Percentiles rank a stretch among this genome's conserved stretches.
These are phyloP conservation scores for Phalacrocorax aristotelis DNA, from an alignment of 2,113 vertebrate species.

Conservation along the genomic window DNA sequence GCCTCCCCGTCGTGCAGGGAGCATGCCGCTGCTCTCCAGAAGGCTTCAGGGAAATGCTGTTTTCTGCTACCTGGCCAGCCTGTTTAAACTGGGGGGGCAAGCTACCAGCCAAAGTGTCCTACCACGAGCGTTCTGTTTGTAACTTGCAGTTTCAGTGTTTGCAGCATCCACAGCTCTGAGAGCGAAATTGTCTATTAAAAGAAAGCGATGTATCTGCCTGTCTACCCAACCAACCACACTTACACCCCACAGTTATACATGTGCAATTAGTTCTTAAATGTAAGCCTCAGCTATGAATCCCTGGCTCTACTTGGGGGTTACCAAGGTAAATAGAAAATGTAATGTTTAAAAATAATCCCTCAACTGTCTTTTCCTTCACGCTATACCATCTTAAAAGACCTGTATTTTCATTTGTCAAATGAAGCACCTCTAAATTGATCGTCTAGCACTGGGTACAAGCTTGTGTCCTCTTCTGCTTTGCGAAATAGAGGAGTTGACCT, in stretches of 20 bases:
- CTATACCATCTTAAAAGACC: not conserved
- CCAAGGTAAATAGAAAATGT: not conserved
- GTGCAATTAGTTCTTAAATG: not conserved
- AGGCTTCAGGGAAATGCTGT: not conserved
- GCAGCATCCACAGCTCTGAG: not conserved
- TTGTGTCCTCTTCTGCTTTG: not conserved
- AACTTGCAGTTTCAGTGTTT: not conserved
- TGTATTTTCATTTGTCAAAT: not conserved
- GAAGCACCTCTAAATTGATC: not conserved
- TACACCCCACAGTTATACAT: rapidly evolving
- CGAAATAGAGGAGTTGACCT: not conserved
- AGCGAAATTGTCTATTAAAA: not conserved
- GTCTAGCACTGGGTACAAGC: not conserved
- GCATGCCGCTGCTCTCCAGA: not conserved
- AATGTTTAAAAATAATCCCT: not conserved
- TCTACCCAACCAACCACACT: not conserved
- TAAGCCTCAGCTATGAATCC: not conserved
- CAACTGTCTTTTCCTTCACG: not conserved
- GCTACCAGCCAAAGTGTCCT: not conserved
- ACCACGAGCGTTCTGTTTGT: rapidly evolving
- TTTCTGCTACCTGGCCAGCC: not conserved
- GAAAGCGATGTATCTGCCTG: not conserved
- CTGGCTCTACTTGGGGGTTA: not conserved
- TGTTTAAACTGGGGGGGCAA: not conserved
- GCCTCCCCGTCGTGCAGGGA: not conserved